Evolutionary conservation across 2,888 invertebrate genomes (phyloP).

Genomic region (Uropetala carovei): DNA sequence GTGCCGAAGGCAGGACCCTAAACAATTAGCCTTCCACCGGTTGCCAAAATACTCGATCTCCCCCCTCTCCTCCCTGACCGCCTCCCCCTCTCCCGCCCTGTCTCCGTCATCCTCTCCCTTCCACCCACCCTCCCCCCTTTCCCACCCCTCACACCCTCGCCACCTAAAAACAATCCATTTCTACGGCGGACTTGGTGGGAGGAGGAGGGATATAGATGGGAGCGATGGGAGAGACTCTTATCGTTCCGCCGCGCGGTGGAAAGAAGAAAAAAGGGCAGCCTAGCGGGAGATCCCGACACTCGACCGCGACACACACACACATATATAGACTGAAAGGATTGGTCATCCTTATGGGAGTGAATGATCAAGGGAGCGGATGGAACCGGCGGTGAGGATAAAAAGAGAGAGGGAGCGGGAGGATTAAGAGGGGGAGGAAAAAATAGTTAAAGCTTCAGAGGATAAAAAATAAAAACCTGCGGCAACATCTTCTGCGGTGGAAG

Average conservation of each 20-base stretch:
- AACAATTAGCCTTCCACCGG: constrained; percentile 59
- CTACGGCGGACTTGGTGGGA: background rate
- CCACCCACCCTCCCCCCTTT: background rate
- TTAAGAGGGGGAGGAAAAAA: constrained; percentile 27
- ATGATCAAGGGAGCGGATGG: background rate
- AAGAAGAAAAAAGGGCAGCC: background rate
- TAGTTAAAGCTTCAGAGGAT: constrained; percentile 40
- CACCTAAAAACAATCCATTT: constrained; percentile 5
- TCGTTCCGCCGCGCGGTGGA: background rate
- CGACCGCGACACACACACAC: background rate
- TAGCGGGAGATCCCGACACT: background rate
- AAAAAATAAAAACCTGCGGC: constrained; percentile 35
- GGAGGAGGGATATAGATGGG: background rate
- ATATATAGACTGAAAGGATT: background rate
- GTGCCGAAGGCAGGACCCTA: constrained; percentile 47
- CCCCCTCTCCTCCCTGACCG: background rate
- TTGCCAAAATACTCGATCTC: constrained; percentile 43
- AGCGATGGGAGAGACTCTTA: background rate
- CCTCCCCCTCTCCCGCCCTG: background rate
- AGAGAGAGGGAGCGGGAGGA: background rate
- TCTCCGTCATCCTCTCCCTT: background rate
- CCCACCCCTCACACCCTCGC: background rate
- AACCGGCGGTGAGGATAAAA: background rate
- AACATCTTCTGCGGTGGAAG: constrained; percentile 14
- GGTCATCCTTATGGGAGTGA: constrained; percentile 4